Evolutionary conservation across 2,888 invertebrate species (phyloP).

Genomic region (Ptychoptera contaminata): DNA sequence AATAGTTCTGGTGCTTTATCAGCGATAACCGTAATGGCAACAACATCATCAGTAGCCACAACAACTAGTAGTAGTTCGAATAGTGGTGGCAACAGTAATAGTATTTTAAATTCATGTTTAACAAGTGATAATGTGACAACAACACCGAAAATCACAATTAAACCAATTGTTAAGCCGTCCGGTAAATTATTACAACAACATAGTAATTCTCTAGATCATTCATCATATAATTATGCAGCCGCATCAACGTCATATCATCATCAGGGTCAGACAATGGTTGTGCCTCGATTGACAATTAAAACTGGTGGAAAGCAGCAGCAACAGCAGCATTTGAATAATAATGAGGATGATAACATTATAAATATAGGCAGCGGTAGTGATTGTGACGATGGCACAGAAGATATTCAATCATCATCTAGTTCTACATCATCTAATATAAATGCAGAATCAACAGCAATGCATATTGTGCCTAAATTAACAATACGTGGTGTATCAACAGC

Average conservation of each 20-base stretch:
- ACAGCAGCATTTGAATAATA: background rate
- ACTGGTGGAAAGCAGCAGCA: slow-evolving; percentile 5
- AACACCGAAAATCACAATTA: slow-evolving; percentile 21
- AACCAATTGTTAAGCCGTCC: slow-evolving; percentile 20
- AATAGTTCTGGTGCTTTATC: background rate
- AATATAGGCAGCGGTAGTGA: background rate
- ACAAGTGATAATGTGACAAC: slow-evolving; percentile 5
- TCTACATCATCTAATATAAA: slow-evolving; percentile 1
- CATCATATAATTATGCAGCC: background rate
- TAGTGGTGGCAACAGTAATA: background rate
- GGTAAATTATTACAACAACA: slow-evolving; percentile 6
- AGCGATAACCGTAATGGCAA: background rate
- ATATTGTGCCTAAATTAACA: slow-evolving; percentile 30
- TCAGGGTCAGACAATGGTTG: slow-evolving; percentile 19
- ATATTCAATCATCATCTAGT: slow-evolving; percentile 4
- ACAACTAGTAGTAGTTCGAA: no score
- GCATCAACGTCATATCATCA: slow-evolving; percentile 9
- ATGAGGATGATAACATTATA: background rate
- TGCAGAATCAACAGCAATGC: slow-evolving; percentile 16
- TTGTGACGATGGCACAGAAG: background rate
- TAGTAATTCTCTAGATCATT: background rate
- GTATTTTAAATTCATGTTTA: background rate
- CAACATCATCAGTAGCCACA: background rate
- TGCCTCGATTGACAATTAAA: slow-evolving; percentile 19
- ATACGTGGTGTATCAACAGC: slow-evolving; percentile 17